These are phyloP conservation scores for Varanus salvator DNA, from an alignment of 2,113 vertebrate species.

Conservation along the genomic window DNA sequence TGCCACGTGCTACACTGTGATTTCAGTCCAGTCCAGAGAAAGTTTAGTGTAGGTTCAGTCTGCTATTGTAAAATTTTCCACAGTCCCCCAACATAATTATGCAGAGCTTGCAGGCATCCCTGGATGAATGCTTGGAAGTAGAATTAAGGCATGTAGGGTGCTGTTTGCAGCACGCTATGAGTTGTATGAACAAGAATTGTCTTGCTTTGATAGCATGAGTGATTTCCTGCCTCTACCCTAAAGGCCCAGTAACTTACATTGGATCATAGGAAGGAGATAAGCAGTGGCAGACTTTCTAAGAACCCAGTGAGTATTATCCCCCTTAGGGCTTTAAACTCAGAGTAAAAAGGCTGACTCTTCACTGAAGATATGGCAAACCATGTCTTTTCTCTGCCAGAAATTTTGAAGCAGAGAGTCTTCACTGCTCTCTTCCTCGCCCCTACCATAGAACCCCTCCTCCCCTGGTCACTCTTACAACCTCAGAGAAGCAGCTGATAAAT, in stretches of 20 bases:
- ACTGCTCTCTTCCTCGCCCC: too few species aligned
- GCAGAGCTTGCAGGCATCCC: background rate
- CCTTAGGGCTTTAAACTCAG: too few species aligned
- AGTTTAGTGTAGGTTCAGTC: background rate
- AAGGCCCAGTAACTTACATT: background rate
- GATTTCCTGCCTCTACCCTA: background rate
- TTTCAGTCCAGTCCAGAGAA: background rate
- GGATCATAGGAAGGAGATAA: background rate
- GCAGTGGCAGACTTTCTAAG: background rate
- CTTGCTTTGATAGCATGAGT: background rate
- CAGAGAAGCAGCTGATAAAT: too few species aligned
- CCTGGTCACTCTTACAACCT: too few species aligned
- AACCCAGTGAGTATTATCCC: too few species aligned
- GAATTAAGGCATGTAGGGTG: background rate
- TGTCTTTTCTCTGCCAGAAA: too few species aligned
- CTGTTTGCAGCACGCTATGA: background rate
- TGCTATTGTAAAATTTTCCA: too few species aligned
- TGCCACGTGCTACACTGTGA: background rate
- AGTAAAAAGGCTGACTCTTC: too few species aligned
- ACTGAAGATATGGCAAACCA: too few species aligned
- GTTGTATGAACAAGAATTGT: background rate
- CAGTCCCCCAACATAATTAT: background rate
- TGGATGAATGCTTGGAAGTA: background rate
- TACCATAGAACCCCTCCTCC: too few species aligned
- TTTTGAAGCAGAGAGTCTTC: too few species aligned